These are phyloP conservation scores for Pachypanchax playfairii DNA, from an alignment of 2,113 vertebrate species.

Conservation along the genomic window DNA sequence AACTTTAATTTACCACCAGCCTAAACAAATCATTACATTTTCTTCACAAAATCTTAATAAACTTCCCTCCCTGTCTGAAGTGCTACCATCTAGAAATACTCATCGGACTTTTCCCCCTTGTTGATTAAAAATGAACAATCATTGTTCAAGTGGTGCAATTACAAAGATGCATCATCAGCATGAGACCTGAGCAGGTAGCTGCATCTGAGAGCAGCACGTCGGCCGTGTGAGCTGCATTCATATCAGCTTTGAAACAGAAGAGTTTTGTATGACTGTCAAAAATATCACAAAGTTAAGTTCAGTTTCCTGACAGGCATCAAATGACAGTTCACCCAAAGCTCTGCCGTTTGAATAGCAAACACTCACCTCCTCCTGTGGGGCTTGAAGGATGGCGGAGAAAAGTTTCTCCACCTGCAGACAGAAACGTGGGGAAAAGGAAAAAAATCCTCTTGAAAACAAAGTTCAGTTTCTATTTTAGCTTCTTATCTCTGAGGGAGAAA, in stretches of 20 bases:
- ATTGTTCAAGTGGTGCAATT: constrained; percentile 29
- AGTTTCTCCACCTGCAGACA: no score
- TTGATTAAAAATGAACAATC: constrained; percentile 11
- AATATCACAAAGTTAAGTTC: constrained; percentile 9
- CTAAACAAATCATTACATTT: rapidly evolving
- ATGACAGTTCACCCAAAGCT: not conserved
- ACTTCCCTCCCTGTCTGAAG: not conserved
- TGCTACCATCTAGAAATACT: not conserved
- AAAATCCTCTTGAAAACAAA: no score
- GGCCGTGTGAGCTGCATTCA: not conserved
- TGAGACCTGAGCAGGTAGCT: not conserved
- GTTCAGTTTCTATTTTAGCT: no score
- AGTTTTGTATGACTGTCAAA: not conserved
- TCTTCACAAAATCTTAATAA: not conserved
- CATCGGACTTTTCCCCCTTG: not conserved
- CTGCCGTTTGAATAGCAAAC: constrained; percentile 2
- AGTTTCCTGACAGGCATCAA: not conserved
- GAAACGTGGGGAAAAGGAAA: no score
- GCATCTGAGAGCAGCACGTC: not conserved
- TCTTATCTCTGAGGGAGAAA: not conserved
- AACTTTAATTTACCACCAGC: not conserved
- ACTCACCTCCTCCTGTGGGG: constrained; percentile 14
- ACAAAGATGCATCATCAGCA: constrained; percentile 22
- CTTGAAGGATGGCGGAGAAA: not conserved
- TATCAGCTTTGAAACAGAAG: constrained; percentile 1